A percentile compares a stretch with the other conserved stretches of the same genome.
These are phyloP conservation scores for Callaeas wilsoni DNA, from an alignment of 2,113 vertebrate species.

Conservation along the genomic window DNA sequence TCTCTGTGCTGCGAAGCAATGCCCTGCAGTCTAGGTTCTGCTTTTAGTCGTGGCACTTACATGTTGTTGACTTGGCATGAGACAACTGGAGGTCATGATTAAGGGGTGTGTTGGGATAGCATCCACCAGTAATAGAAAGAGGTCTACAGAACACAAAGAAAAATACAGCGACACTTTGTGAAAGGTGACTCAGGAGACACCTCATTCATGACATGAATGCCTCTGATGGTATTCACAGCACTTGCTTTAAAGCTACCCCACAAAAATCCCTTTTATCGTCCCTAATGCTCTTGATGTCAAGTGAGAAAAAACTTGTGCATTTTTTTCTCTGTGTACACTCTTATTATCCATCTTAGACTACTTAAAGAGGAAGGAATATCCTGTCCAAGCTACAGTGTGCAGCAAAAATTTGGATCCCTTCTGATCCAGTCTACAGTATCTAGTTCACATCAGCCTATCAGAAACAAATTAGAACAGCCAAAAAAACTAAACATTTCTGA, in stretches of 20 bases:
- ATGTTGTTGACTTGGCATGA: not conserved
- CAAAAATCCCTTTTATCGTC: not conserved
- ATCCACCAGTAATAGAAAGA: not conserved
- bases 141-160: not conserved
- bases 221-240: not conserved
- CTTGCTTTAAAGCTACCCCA: not conserved
- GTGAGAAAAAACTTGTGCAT: not conserved
- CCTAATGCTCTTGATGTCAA: not conserved
- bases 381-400: not conserved
- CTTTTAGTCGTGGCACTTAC: not conserved
- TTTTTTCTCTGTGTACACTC: not conserved
- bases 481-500: conserved; percentile 18
- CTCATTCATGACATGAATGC: not conserved
- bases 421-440: not conserved
- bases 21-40: not conserved
- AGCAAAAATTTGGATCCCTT: not conserved
- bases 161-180: not conserved
- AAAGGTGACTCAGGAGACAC: not conserved
- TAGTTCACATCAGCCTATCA: not conserved
- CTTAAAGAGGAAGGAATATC: not conserved
- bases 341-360: not conserved
- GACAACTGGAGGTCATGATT: not conserved
- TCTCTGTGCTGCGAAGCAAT: not conserved
- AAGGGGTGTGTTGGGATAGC: not conserved
- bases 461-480: not conserved